These are phyloP conservation scores for Pteropus rufus DNA, from an alignment of 2,797 vertebrate genomes.

Conservation along the genomic window DNA sequence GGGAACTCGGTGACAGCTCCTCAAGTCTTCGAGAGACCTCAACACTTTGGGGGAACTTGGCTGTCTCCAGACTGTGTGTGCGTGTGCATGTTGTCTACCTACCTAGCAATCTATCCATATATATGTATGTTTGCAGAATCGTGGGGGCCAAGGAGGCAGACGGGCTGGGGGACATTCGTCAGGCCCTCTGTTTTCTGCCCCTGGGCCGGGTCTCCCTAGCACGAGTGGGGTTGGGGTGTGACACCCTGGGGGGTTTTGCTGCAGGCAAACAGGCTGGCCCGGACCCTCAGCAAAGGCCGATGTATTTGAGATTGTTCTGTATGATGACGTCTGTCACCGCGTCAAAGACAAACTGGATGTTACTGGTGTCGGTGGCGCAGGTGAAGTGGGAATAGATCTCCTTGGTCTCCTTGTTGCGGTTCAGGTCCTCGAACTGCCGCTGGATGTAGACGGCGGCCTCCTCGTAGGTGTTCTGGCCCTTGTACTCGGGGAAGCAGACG, in stretches of 20 bases:
- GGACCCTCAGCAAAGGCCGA: slow-evolving; percentile 96
- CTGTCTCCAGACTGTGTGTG: slow-evolving; percentile 45
- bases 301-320: slow-evolving; percentile 99
- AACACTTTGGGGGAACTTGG: slow-evolving; percentile 10
- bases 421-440: slow-evolving; percentile 99
- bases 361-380: slow-evolving; percentile 99
- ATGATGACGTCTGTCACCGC: slow-evolving; percentile 99
- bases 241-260: slow-evolving; percentile 80
- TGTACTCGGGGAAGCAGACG: slow-evolving; percentile 98
- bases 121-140: slow-evolving; percentile 63
- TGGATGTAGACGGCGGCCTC: slow-evolving; percentile 99
- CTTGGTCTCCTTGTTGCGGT: slow-evolving; percentile 99
- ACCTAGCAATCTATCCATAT: slow-evolving; percentile 57
- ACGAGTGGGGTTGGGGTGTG: slow-evolving; percentile 43
- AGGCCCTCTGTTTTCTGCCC: slow-evolving; percentile 61
- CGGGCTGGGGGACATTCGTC: slow-evolving; percentile 56
- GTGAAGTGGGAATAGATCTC: slow-evolving; percentile 99
- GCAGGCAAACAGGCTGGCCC: slow-evolving; percentile 59
- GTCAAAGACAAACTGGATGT: slow-evolving; percentile 99
- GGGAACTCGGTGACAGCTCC: slow-evolving; percentile 71
- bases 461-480: slow-evolving; percentile 98
- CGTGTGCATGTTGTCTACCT: slow-evolving; percentile 20
- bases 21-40: slow-evolving; percentile 67
- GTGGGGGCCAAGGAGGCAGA: slow-evolving; percentile 53
- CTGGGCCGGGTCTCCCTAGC: slow-evolving; percentile 67